Percentiles rank a stretch among this genome's conserved stretches.
Conservation (phyloP, 2,113 vertebrate species). For the Elachura formosa region DNA sequence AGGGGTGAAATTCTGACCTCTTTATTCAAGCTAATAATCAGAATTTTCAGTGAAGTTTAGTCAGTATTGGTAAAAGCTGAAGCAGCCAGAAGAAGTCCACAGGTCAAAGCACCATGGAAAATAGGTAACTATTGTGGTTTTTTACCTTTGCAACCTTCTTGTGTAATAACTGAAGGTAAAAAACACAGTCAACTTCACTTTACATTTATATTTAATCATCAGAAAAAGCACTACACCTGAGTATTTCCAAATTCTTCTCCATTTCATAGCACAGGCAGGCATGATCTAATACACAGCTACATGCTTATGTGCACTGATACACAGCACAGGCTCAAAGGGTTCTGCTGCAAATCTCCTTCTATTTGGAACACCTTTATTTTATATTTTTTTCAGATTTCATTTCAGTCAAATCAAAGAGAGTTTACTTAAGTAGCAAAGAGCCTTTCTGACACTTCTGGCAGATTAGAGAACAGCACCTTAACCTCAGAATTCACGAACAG, state of each 20-base stretch:
- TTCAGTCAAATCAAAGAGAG: not conserved
- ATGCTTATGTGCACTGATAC: fast-evolving
- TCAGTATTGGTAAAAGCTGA: not conserved
- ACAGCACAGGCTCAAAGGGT: not conserved
- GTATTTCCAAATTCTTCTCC: not conserved
- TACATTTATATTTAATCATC: not conserved
- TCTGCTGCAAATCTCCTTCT: not conserved
- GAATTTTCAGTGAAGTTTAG: not conserved
- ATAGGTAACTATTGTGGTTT: fast-evolving
- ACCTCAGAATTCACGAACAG: not conserved
- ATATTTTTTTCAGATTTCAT: not conserved
- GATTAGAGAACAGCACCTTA: not conserved
- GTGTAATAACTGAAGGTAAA: not conserved
- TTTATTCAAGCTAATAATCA: not conserved
- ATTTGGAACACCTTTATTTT: not conserved
- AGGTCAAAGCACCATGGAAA: not conserved
- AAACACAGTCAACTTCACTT: not conserved
- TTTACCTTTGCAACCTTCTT: not conserved
- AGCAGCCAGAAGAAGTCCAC: not conserved
- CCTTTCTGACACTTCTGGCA: not conserved
- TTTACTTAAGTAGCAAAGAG: not conserved
- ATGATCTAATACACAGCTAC: fast-evolving
- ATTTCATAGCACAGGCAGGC: not conserved
- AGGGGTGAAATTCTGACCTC: not conserved
- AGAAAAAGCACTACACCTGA: not conserved